Percentiles rank a stretch among this genome's conserved stretches.
Conservation (phyloP, 2,797 vertebrate genomes). For the Amazona finschi region DNA sequence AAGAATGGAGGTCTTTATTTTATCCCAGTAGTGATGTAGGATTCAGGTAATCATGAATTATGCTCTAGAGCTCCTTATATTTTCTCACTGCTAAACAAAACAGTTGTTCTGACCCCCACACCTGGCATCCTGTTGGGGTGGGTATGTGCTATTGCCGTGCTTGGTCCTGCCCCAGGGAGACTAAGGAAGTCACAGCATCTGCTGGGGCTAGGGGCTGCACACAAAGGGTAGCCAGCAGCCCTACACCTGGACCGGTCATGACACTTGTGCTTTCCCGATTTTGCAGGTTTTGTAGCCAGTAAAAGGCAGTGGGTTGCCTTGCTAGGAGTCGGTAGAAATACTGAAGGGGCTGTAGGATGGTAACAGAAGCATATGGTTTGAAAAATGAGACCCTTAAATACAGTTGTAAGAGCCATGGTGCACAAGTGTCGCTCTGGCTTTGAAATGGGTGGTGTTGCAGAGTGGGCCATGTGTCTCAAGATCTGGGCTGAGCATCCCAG, state of each 20-base stretch:
- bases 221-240: neutral
- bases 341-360: neutral
- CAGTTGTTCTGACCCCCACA: neutral
- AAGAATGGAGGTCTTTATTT: neutral
- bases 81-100: neutral
- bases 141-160: rapidly evolving
- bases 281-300: neutral
- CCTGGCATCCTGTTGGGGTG: rapidly evolving
- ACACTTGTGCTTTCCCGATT: neutral
- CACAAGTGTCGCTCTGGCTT: neutral
- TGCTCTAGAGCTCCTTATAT: neutral
- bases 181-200: neutral
- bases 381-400: neutral
- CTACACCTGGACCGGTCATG: too few species aligned
- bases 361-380: rapidly evolving
- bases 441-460: neutral
- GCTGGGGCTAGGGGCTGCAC: rapidly evolving
- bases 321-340: neutral
- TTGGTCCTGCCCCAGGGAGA: neutral
- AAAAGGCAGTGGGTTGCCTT: neutral
- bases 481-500: neutral
- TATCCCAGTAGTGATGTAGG: neutral
- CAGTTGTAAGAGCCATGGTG: rapidly evolving
- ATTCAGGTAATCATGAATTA: neutral
- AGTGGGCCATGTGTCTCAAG: rapidly evolving